These are phyloP conservation scores for Sinohyriopsis cumingii DNA, from an alignment of 2,888 invertebrate genomes.

Conservation along the genomic window DNA sequence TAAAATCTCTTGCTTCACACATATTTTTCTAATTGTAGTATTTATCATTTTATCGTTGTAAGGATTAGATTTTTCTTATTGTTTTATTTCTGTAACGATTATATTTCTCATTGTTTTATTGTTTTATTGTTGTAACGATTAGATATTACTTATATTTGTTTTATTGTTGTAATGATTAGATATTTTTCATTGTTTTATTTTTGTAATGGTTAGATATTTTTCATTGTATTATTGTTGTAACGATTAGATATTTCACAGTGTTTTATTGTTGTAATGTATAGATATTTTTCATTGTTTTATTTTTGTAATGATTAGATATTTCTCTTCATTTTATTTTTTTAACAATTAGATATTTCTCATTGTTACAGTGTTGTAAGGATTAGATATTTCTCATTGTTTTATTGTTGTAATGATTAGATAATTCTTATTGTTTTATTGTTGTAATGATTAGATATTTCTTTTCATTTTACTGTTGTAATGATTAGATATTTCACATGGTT, in stretches of 20 bases:
- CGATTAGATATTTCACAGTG: too few species aligned
- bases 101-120: not conserved
- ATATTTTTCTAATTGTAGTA: not conserved
- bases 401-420: not conserved
- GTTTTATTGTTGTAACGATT: not conserved
- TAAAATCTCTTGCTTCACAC: not conserved
- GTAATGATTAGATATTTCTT: too few species aligned
- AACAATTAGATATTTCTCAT: not conserved
- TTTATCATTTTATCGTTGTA: conserved; percentile 7
- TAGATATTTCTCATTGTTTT: too few species aligned
- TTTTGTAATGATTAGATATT: too few species aligned
- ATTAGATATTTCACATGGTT: not conserved
- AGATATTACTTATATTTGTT: not conserved
- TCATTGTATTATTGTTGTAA: too few species aligned
- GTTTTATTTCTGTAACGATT: not conserved
- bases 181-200: too few species aligned
- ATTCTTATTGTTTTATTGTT: not conserved
- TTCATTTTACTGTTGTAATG: not conserved
- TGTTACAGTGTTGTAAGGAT: too few species aligned
- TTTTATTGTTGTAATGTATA: not conserved
- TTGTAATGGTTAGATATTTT: too few species aligned
- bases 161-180: too few species aligned
- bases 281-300: not conserved
- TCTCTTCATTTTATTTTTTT: too few species aligned
- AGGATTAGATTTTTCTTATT: conserved; percentile 1